Conservation (phyloP, 2,113 vertebrate genomes). For the Chaetodon trifascialis region DNA sequence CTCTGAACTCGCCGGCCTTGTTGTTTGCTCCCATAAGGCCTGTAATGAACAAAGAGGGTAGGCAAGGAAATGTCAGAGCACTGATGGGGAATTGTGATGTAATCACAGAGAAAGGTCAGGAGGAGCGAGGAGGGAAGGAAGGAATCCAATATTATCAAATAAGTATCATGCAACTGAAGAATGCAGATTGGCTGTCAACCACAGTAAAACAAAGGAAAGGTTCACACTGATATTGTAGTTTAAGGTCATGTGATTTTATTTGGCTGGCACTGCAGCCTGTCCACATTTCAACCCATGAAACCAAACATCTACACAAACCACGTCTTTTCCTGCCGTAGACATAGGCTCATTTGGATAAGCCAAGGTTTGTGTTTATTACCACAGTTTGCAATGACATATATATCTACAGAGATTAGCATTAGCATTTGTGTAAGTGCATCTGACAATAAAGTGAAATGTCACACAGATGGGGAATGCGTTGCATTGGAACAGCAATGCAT, state of each 20-base stretch:
- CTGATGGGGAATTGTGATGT: slow-evolving; percentile 67
- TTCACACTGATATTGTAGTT: slow-evolving; percentile 23
- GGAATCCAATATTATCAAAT: slow-evolving; percentile 46
- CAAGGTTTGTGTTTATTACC: neutral
- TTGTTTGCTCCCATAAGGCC: slow-evolving; percentile 39
- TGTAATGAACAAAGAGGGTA: slow-evolving; percentile 58
- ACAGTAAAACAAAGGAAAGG: slow-evolving; percentile 32
- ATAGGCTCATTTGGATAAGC: neutral
- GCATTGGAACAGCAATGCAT: neutral
- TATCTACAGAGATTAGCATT: neutral
- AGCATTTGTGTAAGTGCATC: neutral
- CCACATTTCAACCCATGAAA: slow-evolving; percentile 12
- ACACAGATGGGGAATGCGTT: neutral
- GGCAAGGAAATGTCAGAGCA: slow-evolving; percentile 68
- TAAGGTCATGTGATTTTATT: slow-evolving; percentile 32
- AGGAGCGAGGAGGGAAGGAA: slow-evolving; percentile 18
- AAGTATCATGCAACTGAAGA: slow-evolving; percentile 22
- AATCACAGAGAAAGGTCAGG: slow-evolving; percentile 73
- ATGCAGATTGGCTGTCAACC: slow-evolving; percentile 24
- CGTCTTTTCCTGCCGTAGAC: neutral
- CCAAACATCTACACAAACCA: neutral
- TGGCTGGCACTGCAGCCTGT: neutral
- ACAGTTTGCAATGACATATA: neutral
- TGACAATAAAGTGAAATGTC: neutral
- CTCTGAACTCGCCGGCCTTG: slow-evolving; percentile 40